Evolutionary conservation across 1,140 invertebrate species (phyloP), one percentile per base, ranked within the genome.

Genomic region (Euglossa dilemma): DNA sequence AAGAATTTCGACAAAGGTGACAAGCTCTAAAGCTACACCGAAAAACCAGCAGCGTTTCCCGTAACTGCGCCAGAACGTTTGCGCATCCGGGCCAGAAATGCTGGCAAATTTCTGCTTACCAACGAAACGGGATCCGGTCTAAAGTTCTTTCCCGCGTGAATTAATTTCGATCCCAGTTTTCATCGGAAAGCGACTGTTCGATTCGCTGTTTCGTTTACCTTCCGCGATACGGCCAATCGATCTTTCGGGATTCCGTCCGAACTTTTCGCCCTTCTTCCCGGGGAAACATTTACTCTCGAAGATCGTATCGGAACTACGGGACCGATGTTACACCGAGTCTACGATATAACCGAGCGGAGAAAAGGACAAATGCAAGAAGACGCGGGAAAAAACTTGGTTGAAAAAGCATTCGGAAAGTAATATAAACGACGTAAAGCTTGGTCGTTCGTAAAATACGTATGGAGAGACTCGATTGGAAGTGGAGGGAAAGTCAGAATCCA

Each of bases 1-100:
- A 47, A 74, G 52, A 74, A 59, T 74, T 43, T 43, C n/a, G 12
- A 3, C 36, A 52, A 64, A 76, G 18, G 20, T 36, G 25, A 76
- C 73, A 52, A 50, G 36, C n/a, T 63, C 50, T 28, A 23, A 76
- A 36, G 12, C 25, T 8, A 36, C n/a, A 50, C 20, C 20, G 20
- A 47, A n/a, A 28, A 14, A 45, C 25, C 18, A 23, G 12, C 20
- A 18, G 25, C 8, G 20, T 63, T 75, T 47, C 6, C 20, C 2
- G 43, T 36, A 50, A 75, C n/a, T 50, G 5, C 25, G 4, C 4
- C 28, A n/a, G 20, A 36, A 63, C 25, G 43, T 59, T 57, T 25
- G 25, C 14, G 16, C n/a, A 16, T 23, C 12, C 43, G 6, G 23
- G 8, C 50, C 6, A 28, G 5, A 45, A 75, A 9, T 61, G 54